A percentile compares a stretch with the other conserved stretches of the same genome.
phyloP scores from a whole-genome alignment of 2,888 invertebrate species.

The Sphaeridia pumilis region DNA sequence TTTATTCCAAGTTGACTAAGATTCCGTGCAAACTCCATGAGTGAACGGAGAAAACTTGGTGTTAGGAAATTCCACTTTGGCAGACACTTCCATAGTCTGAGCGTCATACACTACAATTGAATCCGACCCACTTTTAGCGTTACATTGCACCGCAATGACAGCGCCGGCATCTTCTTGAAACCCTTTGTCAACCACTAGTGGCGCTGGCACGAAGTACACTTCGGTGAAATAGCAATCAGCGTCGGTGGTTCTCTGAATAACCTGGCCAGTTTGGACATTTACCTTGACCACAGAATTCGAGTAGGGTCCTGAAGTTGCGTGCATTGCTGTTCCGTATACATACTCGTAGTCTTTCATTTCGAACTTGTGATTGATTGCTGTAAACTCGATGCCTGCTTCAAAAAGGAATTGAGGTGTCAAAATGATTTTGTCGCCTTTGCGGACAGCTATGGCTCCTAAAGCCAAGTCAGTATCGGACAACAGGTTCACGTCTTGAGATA shows the following conservation, averaged over 20 bases:
- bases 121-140: slow-evolving; percentile 31
- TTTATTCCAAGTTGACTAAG: too few species aligned
- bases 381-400: slow-evolving; percentile 42
- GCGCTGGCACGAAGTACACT: slow-evolving; percentile 43
- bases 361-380: slow-evolving; percentile 42
- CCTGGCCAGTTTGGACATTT: slow-evolving; percentile 39
- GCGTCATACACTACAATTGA: slow-evolving; percentile 40
- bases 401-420: slow-evolving; percentile 34
- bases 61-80: slow-evolving; percentile 37
- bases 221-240: slow-evolving; percentile 41
- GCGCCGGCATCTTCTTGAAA: slow-evolving; percentile 23
- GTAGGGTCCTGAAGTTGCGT: slow-evolving; percentile 37
- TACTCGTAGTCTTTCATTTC: slow-evolving; percentile 41
- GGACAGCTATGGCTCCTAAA: slow-evolving; percentile 39
- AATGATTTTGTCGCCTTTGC: slow-evolving; percentile 37
- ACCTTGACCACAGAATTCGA: slow-evolving; percentile 40
- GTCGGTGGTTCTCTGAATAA: slow-evolving; percentile 38
- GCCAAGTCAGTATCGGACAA: slow-evolving; percentile 34
- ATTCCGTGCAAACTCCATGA: slow-evolving; percentile 37
- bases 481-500: slow-evolving; percentile 38
- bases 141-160: slow-evolving; percentile 37
- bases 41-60: slow-evolving; percentile 37
- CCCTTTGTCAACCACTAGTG: slow-evolving; percentile 33
- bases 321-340: slow-evolving; percentile 42
- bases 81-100: slow-evolving; percentile 39